Evolutionary conservation across 2,888 invertebrate species (phyloP), one percentile per base, ranked within the genome.

Genomic region (Polyommatus iphigenia): DNA sequence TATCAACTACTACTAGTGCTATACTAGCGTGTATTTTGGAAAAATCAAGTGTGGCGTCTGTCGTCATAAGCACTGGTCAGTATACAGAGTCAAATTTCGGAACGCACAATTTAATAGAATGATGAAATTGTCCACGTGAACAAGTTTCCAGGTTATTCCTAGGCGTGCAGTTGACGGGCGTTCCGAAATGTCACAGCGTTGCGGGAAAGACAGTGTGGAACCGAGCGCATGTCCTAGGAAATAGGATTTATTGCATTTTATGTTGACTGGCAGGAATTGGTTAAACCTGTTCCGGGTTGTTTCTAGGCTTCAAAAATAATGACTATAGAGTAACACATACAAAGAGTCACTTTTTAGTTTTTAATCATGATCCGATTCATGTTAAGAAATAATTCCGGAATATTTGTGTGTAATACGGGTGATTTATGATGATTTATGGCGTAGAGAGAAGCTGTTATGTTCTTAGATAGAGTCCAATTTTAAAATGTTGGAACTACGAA

Each of bases 161-260:
- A 59, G 59, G 59, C 59, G 3, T 59, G 59, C 20, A 59, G 20
- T 59, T 59, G 59, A 59, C 59, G 59, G 59, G 59, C 15, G 20
- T 59, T 59, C 59, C 59, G 8, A 59, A 59, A 59, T 59, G 59
- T 59, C 20, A 59, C 57, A 59, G 59, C 7, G 8, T 54, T 54
- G 59, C 59, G 59, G 57, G 59, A 59, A 59, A 59, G 59, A 59
- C 59, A 20, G 59, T 20, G 54, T 18, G 54, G 54, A 54, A 54
- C 54, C 4, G 54, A 54, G 54, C 54, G 5, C 54, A 54, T 5
- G 54, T 24, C 62, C 62, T 62, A 13, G 24, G 13, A 62, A 10
- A 62, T 62, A 62, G 20, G 24, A 62, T 62, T 62, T 62, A 62
- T 62, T 62, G 62, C 24, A 62, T 62, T 62, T 67, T 67, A 67